Conservation (phyloP, 1,140 invertebrate species). For the Pectinophora gossypiella region DNA sequence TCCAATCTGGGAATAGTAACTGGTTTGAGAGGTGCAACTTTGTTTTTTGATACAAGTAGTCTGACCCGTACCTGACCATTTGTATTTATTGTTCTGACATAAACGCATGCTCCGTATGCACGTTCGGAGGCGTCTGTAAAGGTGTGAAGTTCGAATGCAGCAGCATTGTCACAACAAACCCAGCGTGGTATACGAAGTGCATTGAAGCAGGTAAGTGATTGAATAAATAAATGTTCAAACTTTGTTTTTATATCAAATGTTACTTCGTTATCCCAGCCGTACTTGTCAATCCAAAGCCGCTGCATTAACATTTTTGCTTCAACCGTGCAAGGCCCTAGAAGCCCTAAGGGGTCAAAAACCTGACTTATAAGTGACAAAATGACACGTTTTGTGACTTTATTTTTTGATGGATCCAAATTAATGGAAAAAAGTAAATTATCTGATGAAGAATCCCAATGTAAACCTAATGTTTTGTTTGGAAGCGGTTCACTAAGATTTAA, state of each 20-base stretch:
- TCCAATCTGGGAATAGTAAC: constrained; percentile 8
- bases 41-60: constrained; percentile 45
- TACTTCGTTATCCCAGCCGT: constrained; percentile 40
- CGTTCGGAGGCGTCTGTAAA: constrained; percentile 30
- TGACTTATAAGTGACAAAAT: constrained; percentile 30
- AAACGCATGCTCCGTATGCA: constrained; percentile 32
- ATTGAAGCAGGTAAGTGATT: not conserved
- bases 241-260: not conserved
- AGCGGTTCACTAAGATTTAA: not conserved
- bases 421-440: constrained; percentile 5
- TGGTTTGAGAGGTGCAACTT: constrained; percentile 45
- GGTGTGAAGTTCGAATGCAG: constrained; percentile 24
- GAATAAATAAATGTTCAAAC: not conserved
- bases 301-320: constrained; percentile 41
- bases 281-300: constrained; percentile 27
- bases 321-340: constrained; percentile 33
- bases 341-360: constrained; percentile 37
- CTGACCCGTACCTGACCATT: constrained; percentile 9
- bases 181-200: constrained; percentile 1
- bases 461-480: not conserved
- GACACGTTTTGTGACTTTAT: constrained; percentile 26
- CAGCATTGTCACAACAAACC: not conserved
- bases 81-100: constrained; percentile 19
- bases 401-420: constrained; percentile 24
- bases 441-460: constrained; percentile 2